Conservation (phyloP, 2,113 vertebrate species). For the Calidris pygmaea region DNA sequence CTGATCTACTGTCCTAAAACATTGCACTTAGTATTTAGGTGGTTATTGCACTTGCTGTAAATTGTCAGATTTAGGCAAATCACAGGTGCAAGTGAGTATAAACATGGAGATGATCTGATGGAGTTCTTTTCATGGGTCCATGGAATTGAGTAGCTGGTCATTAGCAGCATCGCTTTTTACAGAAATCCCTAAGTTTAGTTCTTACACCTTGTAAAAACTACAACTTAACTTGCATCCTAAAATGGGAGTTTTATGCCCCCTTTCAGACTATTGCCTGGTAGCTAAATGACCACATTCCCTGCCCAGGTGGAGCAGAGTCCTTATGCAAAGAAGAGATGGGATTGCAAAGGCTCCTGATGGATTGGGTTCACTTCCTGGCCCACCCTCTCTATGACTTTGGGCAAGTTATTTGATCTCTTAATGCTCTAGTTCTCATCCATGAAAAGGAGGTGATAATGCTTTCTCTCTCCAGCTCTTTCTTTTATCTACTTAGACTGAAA, state of each 20-base stretch:
- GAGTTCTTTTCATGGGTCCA: not conserved
- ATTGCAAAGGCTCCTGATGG: not conserved
- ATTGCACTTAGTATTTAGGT: not conserved
- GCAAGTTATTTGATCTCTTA: slow-evolving; percentile 49
- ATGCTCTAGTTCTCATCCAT: slow-evolving; percentile 2
- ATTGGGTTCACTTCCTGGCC: slow-evolving; percentile 31
- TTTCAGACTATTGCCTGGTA: not conserved
- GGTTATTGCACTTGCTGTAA: not conserved
- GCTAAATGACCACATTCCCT: not conserved
- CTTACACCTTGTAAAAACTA: not conserved
- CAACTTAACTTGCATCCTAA: not conserved
- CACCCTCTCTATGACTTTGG: not conserved
- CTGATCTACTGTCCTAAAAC: not conserved
- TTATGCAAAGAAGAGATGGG: not conserved
- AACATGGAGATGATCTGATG: not conserved
- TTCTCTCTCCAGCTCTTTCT: slow-evolving; percentile 31
- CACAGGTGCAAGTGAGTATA: not conserved
- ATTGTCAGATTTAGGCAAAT: not conserved
- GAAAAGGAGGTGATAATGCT: slow-evolving; percentile 23
- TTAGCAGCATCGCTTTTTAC: not conserved
- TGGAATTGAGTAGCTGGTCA: not conserved
- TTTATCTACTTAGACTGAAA: not conserved
- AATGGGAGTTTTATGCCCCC: not conserved
- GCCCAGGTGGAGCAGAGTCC: not conserved
- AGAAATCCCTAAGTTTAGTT: not conserved